Evolutionary conservation across 2,113 vertebrate species (phyloP), one percentile per base, ranked within the genome.

Genomic region (Lampris incognitus): DNA sequence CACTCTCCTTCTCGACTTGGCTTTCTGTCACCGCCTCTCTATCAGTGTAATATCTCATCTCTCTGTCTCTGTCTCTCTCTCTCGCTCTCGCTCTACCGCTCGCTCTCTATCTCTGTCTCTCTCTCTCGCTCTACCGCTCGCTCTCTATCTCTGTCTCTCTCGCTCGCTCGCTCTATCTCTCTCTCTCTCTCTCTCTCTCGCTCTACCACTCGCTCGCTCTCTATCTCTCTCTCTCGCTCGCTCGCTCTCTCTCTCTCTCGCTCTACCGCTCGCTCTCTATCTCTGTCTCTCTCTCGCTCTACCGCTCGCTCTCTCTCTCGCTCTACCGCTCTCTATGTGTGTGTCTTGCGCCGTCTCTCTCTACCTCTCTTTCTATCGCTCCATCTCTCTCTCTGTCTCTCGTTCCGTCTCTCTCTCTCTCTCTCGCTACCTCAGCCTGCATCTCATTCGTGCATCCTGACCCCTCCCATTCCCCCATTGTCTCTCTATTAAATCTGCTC

Each of bases 11-110:
- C 79, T 77, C 41, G 50, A 63, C 49, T 59, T 49, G 59, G 76
- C 67, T 66, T 71, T 86, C 72, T 78, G 74, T 87, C 69, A 52
- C 57, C 48, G 69, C 81, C 84, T 74, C 67, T 80, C 77, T 74
- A 83, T 84, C 85, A 85, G 84, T 90, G 86, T 76, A 78, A 89
- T 86, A 85, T 89, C 83, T 85, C 73, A 75, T 41, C 55, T 55
- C 67, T 44, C 46, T 8, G 79, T 83, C 74, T 82, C 64, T 67
- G 73, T 82, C 80, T 82, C 87, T 76, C 61, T 80, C 71, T 82
- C 80, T 82, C 87, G 74, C 61, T 80, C 71, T 44, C 51, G 38
- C 24, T 24, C 24, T 24, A 24, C 24, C 24, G 24, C 24, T 24
- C 24, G 24, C 24, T 24, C 24, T 24, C 24, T 24, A 24, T 24